Base-by-base conservation (phyloP, 2,888 invertebrate genomes). In the Dione vanillae region DNA sequence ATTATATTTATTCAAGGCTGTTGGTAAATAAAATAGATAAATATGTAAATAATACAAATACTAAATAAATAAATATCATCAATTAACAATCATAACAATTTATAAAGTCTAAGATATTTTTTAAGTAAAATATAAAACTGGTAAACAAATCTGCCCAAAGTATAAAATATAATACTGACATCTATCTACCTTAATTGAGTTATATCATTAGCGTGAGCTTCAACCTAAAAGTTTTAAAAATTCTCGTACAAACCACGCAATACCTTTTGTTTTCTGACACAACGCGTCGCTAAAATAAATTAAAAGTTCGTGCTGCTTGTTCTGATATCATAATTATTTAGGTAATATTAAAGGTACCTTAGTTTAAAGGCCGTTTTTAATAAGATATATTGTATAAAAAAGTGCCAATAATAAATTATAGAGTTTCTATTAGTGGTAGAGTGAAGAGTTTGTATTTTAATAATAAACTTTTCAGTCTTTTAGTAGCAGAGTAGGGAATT, bases 131-230 rank as follows among this genome's bases (percentile, higher is more conserved):
- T 49, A 16, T 49, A 49, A 49, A 19, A 12, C 20, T 20, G 11
- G 20, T 20, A 5, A 20, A 51, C 11, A 12, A 8, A 52, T 52
- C 19, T n/a, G 1, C 54, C n/a, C 9, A 0, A 40, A 5, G 11
- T 49, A 11, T 35, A 37, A 16, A 37, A 0, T 16, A 19, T 16
- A 37, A 6, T 11, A 16, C 11, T 19, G 37, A 56, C 16, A 56
- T 56, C 54, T 37, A 56, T 56, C 54, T 37, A 35, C n/a, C 35
- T 35, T 35, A n/a, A 54, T 54, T 27, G 35, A 54, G 54, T 37
- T 54, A 56, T 56, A 37, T 40, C 11, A 56, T 37, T 40, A 37
- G 37, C 56, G 11, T 37, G 56, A 56, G 56, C n/a, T 37, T 37
- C 6, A 56, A 56, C 0, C 37, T 19, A 40, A 40, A 56, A 37